Conservation (phyloP, 2,888 invertebrate species). For the Thereva nobilitata region DNA sequence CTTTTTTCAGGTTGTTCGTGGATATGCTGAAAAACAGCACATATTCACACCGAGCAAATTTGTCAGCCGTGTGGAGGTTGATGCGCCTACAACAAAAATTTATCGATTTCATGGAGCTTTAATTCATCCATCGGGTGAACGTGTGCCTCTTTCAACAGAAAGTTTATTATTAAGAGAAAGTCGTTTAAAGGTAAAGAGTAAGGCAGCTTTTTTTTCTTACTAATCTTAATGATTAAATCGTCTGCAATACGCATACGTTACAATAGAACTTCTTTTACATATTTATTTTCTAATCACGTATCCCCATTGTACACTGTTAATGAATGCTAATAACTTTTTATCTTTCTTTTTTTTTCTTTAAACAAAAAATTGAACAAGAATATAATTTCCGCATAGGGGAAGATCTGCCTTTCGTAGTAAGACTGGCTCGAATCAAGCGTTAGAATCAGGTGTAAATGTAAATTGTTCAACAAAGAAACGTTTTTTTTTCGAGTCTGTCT, state of each 20-base stretch:
- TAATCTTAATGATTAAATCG: not conserved
- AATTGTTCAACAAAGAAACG: too few relatives aligned
- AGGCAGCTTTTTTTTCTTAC: not conserved
- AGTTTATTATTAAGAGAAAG: constrained; percentile 93
- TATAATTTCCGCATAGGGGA: too few relatives aligned
- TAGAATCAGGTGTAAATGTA: too few relatives aligned
- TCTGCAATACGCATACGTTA: not conserved
- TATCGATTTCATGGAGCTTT: constrained; percentile 92
- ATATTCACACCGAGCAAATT: constrained; percentile 81
- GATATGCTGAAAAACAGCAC: constrained; percentile 64
- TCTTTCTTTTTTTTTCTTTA: too few relatives aligned
- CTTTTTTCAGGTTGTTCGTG: constrained; percentile 57
- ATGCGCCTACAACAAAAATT: constrained; percentile 93
- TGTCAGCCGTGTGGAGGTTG: constrained; percentile 84
- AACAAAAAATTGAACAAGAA: too few relatives aligned
- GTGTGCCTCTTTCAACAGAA: constrained; percentile 83
- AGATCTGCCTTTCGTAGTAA: too few relatives aligned
- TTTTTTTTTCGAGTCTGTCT: too few relatives aligned
- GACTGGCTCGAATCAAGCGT: too few relatives aligned
- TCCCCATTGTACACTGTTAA: too few relatives aligned
- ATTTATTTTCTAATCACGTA: too few relatives aligned
- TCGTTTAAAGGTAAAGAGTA: constrained; percentile 65
- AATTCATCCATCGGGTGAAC: constrained; percentile 75
- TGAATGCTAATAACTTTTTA: too few relatives aligned
- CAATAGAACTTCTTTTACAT: too few relatives aligned